Percentiles rank a stretch among this genome's conserved stretches.
These are phyloP conservation scores for Paralichthys olivaceus DNA, from an alignment of 2,113 vertebrate genomes.

Conservation along the genomic window DNA sequence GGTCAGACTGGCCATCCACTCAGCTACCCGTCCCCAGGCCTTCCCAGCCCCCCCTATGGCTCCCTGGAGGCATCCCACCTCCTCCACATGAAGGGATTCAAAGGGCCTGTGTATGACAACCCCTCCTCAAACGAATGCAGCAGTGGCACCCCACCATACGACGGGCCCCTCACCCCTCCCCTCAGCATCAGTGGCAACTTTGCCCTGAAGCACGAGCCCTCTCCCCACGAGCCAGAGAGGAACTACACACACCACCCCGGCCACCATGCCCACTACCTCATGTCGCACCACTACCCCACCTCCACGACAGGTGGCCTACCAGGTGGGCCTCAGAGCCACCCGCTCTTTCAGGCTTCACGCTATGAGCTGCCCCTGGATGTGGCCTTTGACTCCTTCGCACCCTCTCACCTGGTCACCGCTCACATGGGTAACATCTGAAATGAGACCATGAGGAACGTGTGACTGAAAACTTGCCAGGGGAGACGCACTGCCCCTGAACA, in stretches of 20 bases:
- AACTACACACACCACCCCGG: constrained; percentile 78
- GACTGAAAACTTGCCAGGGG: constrained; percentile 69
- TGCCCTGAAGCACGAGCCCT: constrained; percentile 92
- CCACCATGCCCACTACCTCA: constrained; percentile 80
- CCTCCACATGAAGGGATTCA: constrained; percentile 92
- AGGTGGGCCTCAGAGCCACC: constrained; percentile 83
- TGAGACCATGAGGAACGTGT: constrained; percentile 43
- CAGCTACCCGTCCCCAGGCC: constrained; percentile 91
- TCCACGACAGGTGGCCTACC: constrained; percentile 80
- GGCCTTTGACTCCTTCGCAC: constrained; percentile 88
- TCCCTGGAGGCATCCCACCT: constrained; percentile 90
- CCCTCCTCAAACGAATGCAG: constrained; percentile 86
- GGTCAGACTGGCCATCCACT: constrained; percentile 78
- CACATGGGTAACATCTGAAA: constrained; percentile 88
- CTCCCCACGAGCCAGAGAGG: constrained; percentile 90
- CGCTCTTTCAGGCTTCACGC: constrained; percentile 85
- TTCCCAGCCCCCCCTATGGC: constrained; percentile 96
- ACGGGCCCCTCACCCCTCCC: constrained; percentile 93
- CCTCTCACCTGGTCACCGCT: constrained; percentile 82
- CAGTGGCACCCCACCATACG: constrained; percentile 89
- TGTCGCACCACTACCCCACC: constrained; percentile 79
- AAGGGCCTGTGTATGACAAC: constrained; percentile 86
- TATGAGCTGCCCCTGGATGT: constrained; percentile 93
- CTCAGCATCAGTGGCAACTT: constrained; percentile 95
- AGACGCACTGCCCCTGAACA: constrained; percentile 7